phyloP scores from a whole-genome alignment of 2,113 vertebrate species.

The Chloropsis hardwickii region DNA sequence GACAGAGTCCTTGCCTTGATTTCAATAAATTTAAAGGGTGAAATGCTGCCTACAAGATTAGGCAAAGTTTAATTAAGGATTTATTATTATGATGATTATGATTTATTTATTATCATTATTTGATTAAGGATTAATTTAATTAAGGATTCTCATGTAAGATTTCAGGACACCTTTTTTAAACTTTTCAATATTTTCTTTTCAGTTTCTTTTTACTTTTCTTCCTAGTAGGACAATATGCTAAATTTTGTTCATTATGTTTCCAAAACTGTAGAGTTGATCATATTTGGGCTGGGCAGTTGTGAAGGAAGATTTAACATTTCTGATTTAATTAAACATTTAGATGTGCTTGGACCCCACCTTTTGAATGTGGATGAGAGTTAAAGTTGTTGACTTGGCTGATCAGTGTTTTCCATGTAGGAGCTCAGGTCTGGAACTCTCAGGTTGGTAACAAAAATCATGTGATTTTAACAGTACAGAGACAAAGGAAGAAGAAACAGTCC shows the following conservation, averaged over 20 bases:
- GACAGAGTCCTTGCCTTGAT: not conserved
- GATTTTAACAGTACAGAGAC: not conserved
- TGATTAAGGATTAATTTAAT: not conserved
- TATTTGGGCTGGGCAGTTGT: not conserved
- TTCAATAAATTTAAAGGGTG: not conserved
- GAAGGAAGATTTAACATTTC: not conserved
- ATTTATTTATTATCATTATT: not conserved
- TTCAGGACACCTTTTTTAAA: not conserved
- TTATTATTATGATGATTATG: not conserved
- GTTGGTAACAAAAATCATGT: not conserved
- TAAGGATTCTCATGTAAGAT: not conserved
- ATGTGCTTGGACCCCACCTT: not conserved
- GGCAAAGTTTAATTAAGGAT: not conserved
- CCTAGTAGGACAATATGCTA: not conserved
- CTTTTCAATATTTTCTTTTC: not conserved
- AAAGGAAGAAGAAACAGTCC: not conserved
- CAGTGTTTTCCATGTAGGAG: not conserved
- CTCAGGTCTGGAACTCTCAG: not conserved
- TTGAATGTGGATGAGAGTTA: not conserved
- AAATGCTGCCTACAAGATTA: not conserved
- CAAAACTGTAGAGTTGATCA: not conserved
- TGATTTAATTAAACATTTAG: not conserved
- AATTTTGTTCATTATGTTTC: not conserved
- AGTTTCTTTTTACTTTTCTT: not conserved
- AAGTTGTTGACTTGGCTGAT: not conserved